Evolutionary conservation across 2,113 vertebrate species (phyloP), one percentile per base, ranked within the genome.

Genomic region (Cebidichthys violaceus): DNA sequence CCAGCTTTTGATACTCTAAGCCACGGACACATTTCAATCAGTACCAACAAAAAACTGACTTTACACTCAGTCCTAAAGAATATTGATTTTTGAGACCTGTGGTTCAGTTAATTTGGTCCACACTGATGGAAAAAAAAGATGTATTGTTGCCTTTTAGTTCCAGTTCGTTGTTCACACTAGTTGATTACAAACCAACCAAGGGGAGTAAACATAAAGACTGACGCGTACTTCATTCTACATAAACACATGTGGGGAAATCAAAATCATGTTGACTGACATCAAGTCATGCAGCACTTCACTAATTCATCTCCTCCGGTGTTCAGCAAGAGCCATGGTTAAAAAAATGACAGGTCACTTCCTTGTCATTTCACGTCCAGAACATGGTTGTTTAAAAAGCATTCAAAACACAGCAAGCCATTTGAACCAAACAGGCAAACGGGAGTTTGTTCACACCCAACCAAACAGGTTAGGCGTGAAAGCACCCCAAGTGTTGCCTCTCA

Each of bases 111-210:
- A 70, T 24, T 55, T 55, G 50, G 69, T 39, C 22, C 0, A 1
- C 68, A 70, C 35, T 4, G 2, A 24, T 35, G 10, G 4, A 15
- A 45, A 54, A 54, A 24, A n/a, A 10, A 54, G 6, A 31, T 7
- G 57, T 24, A 22, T 17, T 72, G 69, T 39, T 57, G 35, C 70
- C n/a, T 70, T 70, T 37, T 37, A n/a, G 9, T 41, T 71, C 15
- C 37, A 54, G 22, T 41, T 71, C 0, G 9, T 65, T 59, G 50
- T 27, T 71, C n/a, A 13, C 15, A 29, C 15, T 22, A 17, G 37
- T 55, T 29, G 59, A 73, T 73, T 31, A 73, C 24, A 60, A 71
- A 27, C 15, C 29, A 73, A 43, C 13, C n/a, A 39, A 50, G 31
- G 9, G 31, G 31, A 75, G 43, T 35, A 52, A 65, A 65, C 59